Evolutionary conservation across 2,888 invertebrate genomes (phyloP).

Genomic region (Hypena proboscidalis): DNA sequence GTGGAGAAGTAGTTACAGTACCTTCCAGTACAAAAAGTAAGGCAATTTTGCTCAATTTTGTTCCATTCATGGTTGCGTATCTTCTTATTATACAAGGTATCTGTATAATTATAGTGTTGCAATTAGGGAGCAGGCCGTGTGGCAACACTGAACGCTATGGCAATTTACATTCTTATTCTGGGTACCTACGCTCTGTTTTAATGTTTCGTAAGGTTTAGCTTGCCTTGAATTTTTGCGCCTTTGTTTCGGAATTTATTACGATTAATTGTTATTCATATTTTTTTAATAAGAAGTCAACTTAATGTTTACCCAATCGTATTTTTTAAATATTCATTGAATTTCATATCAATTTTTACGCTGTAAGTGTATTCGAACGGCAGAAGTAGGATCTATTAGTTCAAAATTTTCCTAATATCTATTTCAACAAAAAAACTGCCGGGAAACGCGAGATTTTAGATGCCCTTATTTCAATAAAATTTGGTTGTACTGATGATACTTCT

Average conservation of each 20-base stretch:
- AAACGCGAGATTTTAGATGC: too few relatives aligned
- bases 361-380: too few relatives aligned
- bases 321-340: too few relatives aligned
- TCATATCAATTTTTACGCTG: too few relatives aligned
- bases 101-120: constrained; percentile 36
- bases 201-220: constrained; percentile 13
- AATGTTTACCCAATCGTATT: neutral
- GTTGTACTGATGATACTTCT: too few relatives aligned
- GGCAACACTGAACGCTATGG: constrained; percentile 33
- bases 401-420: too few relatives aligned
- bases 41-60: constrained; percentile 10
- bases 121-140: constrained; percentile 42
- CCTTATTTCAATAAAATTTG: too few relatives aligned
- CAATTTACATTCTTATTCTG: constrained; percentile 30
- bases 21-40: neutral
- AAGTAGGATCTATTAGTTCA: too few relatives aligned
- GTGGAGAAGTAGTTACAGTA: neutral
- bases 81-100: constrained; percentile 25
- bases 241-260: too few relatives aligned
- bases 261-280: too few relatives aligned
- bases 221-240: constrained; percentile 3
- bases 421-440: too few relatives aligned
- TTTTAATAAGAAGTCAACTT: too few relatives aligned
- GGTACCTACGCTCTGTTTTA: constrained; percentile 15
- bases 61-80: constrained; percentile 45